Conservation (phyloP, 2,888 invertebrate species). For the Cryptosula pallasiana region DNA sequence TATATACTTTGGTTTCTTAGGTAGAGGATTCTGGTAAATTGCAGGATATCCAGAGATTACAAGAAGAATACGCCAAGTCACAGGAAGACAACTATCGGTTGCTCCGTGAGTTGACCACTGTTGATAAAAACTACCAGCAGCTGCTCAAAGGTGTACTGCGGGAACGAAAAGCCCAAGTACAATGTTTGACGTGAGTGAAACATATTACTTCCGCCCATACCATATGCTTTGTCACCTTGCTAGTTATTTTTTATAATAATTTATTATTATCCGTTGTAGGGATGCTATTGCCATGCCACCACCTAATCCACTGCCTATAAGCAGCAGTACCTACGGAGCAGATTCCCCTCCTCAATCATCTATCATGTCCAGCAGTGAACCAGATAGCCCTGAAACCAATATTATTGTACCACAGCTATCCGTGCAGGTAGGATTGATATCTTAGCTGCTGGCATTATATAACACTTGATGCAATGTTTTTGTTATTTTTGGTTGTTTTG, state of each 20-base stretch:
- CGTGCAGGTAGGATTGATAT: not conserved
- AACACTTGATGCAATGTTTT: too few species aligned
- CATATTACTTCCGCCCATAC: too few species aligned
- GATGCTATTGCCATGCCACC: conserved; percentile 22
- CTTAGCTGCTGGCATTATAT: too few species aligned
- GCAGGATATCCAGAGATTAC: conserved; percentile 21
- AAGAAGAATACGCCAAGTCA: conserved; percentile 10
- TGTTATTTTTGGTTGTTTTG: too few species aligned
- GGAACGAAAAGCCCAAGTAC: conserved; percentile 65
- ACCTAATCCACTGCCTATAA: not conserved
- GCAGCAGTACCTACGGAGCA: not conserved
- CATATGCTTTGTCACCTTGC: too few species aligned
- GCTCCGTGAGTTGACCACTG: conserved; percentile 70
- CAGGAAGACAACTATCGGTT: conserved; percentile 56
- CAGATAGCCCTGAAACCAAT: conserved; percentile 11
- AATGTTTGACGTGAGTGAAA: conserved; percentile 55
- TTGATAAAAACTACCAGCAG: conserved; percentile 68
- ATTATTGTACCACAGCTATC: not conserved
- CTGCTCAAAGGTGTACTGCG: conserved; percentile 67
- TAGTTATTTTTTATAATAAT: not conserved
- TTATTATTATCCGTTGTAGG: not conserved
- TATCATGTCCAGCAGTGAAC: not conserved
- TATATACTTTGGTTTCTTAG: conserved; percentile 23
- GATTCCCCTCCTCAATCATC: not conserved
- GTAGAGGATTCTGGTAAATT: conserved; percentile 22